Conservation (phyloP, 2,888 invertebrate genomes). For the Protula sp. region DNA sequence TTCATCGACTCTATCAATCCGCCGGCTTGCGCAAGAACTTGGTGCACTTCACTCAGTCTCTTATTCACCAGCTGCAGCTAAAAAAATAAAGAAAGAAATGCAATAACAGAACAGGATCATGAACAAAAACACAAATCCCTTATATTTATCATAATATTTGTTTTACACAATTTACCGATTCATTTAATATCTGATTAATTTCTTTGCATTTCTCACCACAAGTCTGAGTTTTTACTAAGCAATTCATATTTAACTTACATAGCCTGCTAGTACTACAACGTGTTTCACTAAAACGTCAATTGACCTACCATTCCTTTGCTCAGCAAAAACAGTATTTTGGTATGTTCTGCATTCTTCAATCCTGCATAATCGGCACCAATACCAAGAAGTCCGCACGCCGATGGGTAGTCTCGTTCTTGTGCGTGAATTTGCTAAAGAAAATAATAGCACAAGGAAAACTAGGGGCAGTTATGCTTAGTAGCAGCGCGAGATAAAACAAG, state of each 20-base stretch:
- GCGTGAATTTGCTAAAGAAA: conserved; percentile 84
- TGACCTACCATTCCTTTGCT: conserved; percentile 85
- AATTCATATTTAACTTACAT: background rate
- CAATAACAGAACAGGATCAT: background rate
- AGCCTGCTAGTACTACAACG: background rate
- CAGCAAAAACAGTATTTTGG: conserved; percentile 84
- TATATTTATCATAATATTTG: no score
- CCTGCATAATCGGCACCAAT: conserved; percentile 95
- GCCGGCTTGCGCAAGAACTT: conserved; percentile 80
- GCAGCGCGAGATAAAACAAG: background rate
- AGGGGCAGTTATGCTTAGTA: background rate
- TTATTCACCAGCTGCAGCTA: conserved; percentile 87
- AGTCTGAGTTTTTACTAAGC: background rate
- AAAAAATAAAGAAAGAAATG: conserved; percentile 27
- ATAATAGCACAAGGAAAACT: conserved; percentile 2
- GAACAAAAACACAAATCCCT: no score
- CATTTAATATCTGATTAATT: no score
- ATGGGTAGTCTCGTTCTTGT: conserved; percentile 81
- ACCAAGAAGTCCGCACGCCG: conserved; percentile 81
- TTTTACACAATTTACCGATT: no score
- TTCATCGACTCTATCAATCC: conserved; percentile 86
- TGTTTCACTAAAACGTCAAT: no score
- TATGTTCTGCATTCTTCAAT: conserved; percentile 84
- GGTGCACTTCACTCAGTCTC: conserved; percentile 86
- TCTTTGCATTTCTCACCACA: no score